phyloP scores from a whole-genome alignment of 1,140 invertebrate species.

The Orius laevigatus region DNA sequence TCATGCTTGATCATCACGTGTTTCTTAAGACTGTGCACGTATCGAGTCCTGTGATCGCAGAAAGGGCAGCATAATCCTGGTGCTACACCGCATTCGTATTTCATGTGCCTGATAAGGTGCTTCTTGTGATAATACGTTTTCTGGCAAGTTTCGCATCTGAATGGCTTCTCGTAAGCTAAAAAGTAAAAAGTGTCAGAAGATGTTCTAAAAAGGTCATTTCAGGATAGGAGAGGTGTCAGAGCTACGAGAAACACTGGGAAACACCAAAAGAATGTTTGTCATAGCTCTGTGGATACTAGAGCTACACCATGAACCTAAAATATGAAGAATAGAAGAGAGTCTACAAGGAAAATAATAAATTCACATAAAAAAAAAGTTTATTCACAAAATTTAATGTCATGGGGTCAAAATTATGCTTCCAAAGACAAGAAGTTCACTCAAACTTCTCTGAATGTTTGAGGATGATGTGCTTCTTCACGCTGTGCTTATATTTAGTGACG shows the following conservation, averaged over 20 bases:
- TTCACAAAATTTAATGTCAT: too few species aligned
- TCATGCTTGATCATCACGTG: too few species aligned
- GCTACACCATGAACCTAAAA: too few species aligned
- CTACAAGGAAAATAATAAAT: too few species aligned
- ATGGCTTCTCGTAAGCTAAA: not conserved
- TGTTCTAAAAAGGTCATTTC: not conserved
- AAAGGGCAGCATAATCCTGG: constrained; percentile 23
- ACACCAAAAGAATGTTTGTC: not conserved
- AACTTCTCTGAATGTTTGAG: not conserved
- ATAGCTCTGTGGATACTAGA: too few species aligned
- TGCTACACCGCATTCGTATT: constrained; percentile 27
- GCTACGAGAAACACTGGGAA: not conserved
- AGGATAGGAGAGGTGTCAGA: not conserved
- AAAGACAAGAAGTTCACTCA: not conserved
- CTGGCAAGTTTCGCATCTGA: too few species aligned
- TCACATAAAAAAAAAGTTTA: too few species aligned
- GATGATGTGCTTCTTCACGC: constrained; percentile 7
- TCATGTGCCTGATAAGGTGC: constrained; percentile 14
- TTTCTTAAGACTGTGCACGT: too few species aligned
- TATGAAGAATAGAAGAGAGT: too few species aligned
- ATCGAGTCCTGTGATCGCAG: too few species aligned
- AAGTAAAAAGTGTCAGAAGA: not conserved
- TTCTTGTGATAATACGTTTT: constrained; percentile 21
- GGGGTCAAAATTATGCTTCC: too few species aligned
- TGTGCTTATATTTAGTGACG: constrained; percentile 27